A percentile compares a stretch with the other conserved stretches of the same genome.
Conservation (phyloP, 2,888 invertebrate genomes). For the Plutella xylostella region DNA sequence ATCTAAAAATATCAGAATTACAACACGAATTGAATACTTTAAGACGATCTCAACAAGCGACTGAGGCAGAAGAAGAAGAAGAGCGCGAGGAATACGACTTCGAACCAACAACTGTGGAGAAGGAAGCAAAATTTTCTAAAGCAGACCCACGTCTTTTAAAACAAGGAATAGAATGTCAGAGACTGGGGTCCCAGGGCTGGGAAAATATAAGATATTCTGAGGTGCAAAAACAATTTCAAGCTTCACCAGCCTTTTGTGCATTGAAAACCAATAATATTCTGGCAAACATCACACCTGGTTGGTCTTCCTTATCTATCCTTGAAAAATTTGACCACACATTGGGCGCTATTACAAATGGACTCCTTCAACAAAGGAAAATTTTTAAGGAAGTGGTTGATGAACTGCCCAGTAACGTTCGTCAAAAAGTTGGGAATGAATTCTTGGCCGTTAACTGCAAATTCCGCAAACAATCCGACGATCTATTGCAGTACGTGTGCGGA, state of each 20-base stretch:
- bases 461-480: background rate
- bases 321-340: background rate
- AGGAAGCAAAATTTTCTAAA: background rate
- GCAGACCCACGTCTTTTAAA: background rate
- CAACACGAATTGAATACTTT: too few species aligned
- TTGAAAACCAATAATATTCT: constrained; percentile 11
- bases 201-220: constrained; percentile 8
- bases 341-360: background rate
- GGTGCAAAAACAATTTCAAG: constrained; percentile 4
- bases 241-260: constrained; percentile 3
- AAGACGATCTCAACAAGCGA: too few species aligned
- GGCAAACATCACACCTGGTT: constrained; percentile 12
- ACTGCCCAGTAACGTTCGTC: background rate
- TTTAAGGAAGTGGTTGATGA: background rate
- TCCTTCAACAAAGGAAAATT: background rate
- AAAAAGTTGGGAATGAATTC: background rate
- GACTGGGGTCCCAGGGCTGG: constrained; percentile 10
- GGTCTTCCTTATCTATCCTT: constrained; percentile 3
- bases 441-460: background rate
- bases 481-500: constrained; percentile 8
- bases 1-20: too few species aligned
- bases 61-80: too few species aligned
- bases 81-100: too few species aligned
- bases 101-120: background rate
- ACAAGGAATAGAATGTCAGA: constrained; percentile 12